Base-by-base conservation (phyloP, 2,888 invertebrate genomes). In the Dinocampus coccinellae region DNA sequence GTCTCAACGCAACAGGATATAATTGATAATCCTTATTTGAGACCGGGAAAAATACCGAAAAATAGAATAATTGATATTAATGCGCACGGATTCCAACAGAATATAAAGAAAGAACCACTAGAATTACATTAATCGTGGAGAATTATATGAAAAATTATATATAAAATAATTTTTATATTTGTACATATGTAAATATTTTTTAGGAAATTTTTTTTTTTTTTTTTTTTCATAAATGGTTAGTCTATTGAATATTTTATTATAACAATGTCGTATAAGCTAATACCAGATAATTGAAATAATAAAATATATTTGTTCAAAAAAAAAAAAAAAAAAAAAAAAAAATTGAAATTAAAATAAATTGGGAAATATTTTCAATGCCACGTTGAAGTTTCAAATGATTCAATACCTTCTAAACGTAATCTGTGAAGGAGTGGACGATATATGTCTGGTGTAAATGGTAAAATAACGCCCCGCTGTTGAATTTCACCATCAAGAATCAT, bases 401-500 rank as follows among this genome's bases (percentile, higher is more conserved):
- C 89, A 66, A 99, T 91, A 33, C 98, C 98, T 88, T 98, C 97
- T 34, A 92, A 89, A 80, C 94, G 90, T 42, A 99, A 90, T 71
- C 99, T 91, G 39, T 94, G 94, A 73, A 99, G 89, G 86, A 99
- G 93, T 0, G 99, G 97, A 73, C 94, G 91, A 89, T 98, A 99
- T 73, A 99, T 96, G 72, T 97, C 97, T 0, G 94, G 93, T 0
- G 95, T 92, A 83, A 99, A 95, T 0, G 99, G 99, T 52, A 97
- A 89, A 16, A 99, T 92, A 75, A 97, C 95, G 3, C 99, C 99
- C 73, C 95, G 93, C 77, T 95, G 93, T 88, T 99, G 99, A 81
- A 99, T 99, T 89, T 99, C 99, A 81, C 98, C 98, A 88, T 98
- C 97, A 13, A 99, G 89, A 74, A 99, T 92, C 99, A 99, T 99